phyloP scores from a whole-genome alignment of 2,797 vertebrate species.

The Myiothlypis coronata region DNA sequence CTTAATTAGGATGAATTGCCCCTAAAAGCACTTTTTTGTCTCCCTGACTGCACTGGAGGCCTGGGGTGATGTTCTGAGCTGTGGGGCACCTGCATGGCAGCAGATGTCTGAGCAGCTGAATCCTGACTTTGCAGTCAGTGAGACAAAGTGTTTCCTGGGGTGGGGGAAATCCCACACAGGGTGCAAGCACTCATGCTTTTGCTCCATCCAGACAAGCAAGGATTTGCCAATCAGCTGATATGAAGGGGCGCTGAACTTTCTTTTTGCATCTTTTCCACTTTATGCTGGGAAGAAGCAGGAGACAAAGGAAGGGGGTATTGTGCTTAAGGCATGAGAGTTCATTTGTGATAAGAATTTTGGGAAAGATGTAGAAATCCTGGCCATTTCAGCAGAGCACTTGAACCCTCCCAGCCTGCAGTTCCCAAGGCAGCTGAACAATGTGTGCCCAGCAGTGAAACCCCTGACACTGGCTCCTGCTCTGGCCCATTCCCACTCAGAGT shows the following conservation, averaged over 20 bases:
- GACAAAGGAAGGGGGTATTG: not conserved
- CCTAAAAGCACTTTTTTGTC: not conserved
- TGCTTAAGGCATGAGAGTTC: not conserved
- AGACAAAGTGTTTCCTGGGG: not conserved
- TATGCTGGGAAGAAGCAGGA: not conserved
- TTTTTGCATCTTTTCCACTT: not conserved
- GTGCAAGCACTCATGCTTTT: not conserved
- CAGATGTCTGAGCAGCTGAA: not conserved
- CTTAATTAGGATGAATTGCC: not conserved
- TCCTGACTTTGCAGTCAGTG: not conserved
- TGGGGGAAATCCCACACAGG: not conserved
- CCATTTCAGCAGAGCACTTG: not conserved
- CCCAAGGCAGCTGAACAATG: not conserved
- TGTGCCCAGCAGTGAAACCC: not conserved
- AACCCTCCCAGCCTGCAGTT: fast-evolving
- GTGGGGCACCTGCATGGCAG: not conserved
- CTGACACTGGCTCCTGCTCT: fast-evolving
- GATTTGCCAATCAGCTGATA: not conserved
- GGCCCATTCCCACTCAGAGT: fast-evolving
- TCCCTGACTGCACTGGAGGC: not conserved
- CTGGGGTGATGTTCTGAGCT: not conserved
- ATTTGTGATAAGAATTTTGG: not conserved
- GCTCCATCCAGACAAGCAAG: not conserved
- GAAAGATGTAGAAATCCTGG: not conserved
- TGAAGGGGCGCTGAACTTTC: not conserved